Evolutionary conservation across 1,140 invertebrate species (phyloP), one percentile per base, ranked within the genome.

Genomic region (Megalonaias nervosa): DNA sequence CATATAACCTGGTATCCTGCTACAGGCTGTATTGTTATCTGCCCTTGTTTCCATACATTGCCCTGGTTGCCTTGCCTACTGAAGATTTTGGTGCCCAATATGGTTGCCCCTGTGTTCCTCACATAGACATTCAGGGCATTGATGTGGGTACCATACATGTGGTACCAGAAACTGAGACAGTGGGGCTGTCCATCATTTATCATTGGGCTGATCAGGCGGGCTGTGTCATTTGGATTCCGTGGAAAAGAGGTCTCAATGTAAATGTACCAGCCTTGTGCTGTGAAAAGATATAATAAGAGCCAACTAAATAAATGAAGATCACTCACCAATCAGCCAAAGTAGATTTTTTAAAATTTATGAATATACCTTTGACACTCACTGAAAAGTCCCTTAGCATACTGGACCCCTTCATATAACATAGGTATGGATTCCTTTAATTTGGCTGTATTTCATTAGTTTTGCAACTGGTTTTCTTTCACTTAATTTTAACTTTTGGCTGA

Each of bases 131-230:
- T 81, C 6, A 86, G 72, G 15, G 78, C 67, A 61, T 82, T 81
- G 21, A 89, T 75, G 55, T 86, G 80, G n/a, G 75, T 75, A 55
- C 90, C 90, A 74, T 87, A 89, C 90, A 91, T 91, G 80, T 89
- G 85, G 82, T 89, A 90, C 84, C 85, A 90, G 81, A 91, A 89
- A 58, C 79, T 82, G 9, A 91, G 81, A 77, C 90, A 91, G 13
- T 80, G 74, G 6, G 59, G 68, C 23, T 79, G 61, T 17, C 55
- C 19, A 48, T 82, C 81, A 31, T 57, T 38, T 17, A 90, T 85
- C 48, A 64, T 15, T 0, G 92, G 91, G 80, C 93, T 94, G 11
- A 93, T 89, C 1, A 96, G 92, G 16, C 95, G 92, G 0, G 95
- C 95, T 0, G 93, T 94, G 80, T 95, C 94, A 84, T 86, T 84